Percentiles rank a stretch among this genome's conserved stretches.
Evolutionary conservation across 2,797 vertebrate genomes (phyloP).

Genomic region (Sphenopsis melanotis): DNA sequence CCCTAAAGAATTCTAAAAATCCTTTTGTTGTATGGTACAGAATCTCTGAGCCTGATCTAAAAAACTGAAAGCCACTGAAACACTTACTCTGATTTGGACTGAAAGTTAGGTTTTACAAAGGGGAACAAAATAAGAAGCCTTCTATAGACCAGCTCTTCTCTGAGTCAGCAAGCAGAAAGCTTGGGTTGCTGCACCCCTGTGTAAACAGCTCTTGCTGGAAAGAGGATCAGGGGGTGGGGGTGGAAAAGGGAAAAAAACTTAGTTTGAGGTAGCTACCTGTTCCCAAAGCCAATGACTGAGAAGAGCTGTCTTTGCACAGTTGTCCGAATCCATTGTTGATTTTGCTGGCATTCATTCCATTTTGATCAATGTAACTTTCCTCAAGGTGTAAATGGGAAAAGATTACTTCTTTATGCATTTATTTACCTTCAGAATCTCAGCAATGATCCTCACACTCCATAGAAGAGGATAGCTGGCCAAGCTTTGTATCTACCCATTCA

Average conservation of each 20-base stretch:
- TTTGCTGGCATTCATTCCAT: not conserved
- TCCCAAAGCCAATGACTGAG: not conserved
- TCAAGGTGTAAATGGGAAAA: not conserved
- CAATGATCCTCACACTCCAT: not conserved
- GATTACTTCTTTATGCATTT: not conserved
- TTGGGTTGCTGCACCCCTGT: not conserved
- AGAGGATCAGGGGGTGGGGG: fast-evolving
- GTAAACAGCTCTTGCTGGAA: not conserved
- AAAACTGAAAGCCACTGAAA: not conserved
- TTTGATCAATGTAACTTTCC: not conserved
- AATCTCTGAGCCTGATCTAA: not conserved
- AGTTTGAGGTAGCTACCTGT: not conserved
- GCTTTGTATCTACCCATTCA: not conserved
- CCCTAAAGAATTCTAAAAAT: not conserved
- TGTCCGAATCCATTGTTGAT: not conserved
- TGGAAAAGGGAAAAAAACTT: not conserved
- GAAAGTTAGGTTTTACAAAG: not conserved
- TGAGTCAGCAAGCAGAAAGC: not conserved
- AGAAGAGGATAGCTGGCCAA: not conserved
- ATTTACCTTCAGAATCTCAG: not conserved
- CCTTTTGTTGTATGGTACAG: not conserved
- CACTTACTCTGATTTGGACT: not conserved
- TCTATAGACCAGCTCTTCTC: not conserved
- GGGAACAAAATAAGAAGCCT: not conserved
- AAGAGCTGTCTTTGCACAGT: not conserved